phyloP scores from a whole-genome alignment of 1,140 invertebrate species.

The Watersipora subatra region DNA sequence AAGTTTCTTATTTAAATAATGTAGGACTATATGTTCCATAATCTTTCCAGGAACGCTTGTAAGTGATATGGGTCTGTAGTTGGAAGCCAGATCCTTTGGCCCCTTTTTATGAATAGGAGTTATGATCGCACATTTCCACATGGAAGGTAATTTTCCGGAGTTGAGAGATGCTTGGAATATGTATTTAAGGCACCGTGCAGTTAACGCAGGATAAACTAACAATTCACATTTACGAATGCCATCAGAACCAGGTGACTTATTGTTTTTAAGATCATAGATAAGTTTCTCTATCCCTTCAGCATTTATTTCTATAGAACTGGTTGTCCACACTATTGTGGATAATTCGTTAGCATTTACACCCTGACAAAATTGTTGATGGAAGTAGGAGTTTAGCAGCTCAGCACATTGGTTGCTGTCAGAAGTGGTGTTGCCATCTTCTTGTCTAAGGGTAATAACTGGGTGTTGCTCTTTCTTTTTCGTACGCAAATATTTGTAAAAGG shows the following conservation, averaged over 20 bases:
- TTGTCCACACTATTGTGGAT: not conserved
- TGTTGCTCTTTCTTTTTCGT: not conserved
- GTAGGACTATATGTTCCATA: slow-evolving; percentile 6
- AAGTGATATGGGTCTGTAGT: slow-evolving; percentile 4
- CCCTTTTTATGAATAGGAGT: slow-evolving; percentile 5
- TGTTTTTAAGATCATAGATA: not conserved
- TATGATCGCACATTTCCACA: not conserved
- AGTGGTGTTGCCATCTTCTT: not conserved
- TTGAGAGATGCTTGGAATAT: not conserved
- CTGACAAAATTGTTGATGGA: not conserved
- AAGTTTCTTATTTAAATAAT: not conserved
- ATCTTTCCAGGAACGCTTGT: slow-evolving; percentile 5
- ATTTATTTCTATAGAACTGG: not conserved
- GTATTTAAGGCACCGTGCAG: not conserved
- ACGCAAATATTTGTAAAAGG: not conserved
- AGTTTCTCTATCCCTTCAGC: not conserved
- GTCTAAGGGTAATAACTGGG: not conserved
- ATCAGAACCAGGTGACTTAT: not conserved
- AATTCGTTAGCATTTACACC: not conserved
- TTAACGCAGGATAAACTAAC: not conserved
- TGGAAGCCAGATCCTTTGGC: not conserved
- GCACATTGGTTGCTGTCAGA: not conserved
- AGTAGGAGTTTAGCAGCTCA: not conserved
- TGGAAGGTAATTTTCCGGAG: not conserved
- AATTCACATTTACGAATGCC: not conserved